Percentiles rank a stretch among this genome's conserved stretches.
These are phyloP conservation scores for Oncorhynchus nerka DNA, from an alignment of 2,113 vertebrate genomes.

Conservation along the genomic window DNA sequence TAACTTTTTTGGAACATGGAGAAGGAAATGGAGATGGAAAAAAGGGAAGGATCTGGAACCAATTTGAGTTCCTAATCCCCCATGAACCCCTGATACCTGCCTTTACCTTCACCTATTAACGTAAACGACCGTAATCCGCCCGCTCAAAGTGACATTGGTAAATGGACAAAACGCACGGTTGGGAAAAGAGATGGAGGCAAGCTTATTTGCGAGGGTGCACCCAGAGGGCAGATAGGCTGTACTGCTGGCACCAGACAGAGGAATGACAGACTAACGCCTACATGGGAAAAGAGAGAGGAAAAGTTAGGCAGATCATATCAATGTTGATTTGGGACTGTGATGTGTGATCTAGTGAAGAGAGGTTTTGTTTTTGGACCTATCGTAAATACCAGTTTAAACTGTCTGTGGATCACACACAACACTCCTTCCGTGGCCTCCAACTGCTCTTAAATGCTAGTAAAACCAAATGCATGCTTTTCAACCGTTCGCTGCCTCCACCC, in stretches of 20 bases:
- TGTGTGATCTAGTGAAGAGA: no score
- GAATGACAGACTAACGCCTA: no score
- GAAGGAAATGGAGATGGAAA: constrained; percentile 61
- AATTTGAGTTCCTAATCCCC: constrained; percentile 92
- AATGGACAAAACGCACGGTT: constrained; percentile 70
- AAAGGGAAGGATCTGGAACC: constrained; percentile 87
- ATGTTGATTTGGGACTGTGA: no score
- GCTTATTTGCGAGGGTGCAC: constrained; percentile 72
- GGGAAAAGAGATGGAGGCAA: constrained; percentile 55
- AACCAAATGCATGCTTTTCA: no score
- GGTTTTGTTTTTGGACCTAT: no score
- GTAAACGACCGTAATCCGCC: constrained; percentile 82
- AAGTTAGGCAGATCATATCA: no score
- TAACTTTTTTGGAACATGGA: not conserved
- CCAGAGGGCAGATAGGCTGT: constrained; percentile 52
- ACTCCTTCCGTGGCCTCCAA: no score
- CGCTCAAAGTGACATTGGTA: constrained; percentile 69
- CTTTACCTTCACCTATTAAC: constrained; percentile 87
- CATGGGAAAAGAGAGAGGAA: no score
- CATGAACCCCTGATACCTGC: constrained; percentile 85
- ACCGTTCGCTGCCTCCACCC: no score
- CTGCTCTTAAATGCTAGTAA: no score
- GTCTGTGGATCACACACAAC: no score
- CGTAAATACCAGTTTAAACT: no score
- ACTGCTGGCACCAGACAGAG: not conserved